phyloP scores from a whole-genome alignment of 2,113 vertebrate species.

The Atrichornis clamosus region DNA sequence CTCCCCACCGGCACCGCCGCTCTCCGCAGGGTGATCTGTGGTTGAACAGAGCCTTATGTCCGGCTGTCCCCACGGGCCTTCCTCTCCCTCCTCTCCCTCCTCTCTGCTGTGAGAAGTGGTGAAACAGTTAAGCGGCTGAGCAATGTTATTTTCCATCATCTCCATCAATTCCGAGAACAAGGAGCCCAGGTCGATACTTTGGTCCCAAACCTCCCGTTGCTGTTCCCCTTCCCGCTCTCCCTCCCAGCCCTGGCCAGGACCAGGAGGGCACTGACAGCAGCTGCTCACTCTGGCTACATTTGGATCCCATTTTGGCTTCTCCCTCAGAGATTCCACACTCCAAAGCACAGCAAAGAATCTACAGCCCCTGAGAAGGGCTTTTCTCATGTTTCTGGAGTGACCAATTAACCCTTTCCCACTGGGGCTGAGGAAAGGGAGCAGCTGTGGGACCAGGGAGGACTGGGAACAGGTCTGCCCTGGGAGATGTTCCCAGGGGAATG shows the following conservation, averaged over 20 bases:
- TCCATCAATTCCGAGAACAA: not conserved
- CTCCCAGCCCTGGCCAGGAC: rapidly evolving
- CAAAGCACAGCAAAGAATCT: not conserved
- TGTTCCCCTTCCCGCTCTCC: not conserved
- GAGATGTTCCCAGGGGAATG: not conserved
- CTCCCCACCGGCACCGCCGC: rapidly evolving
- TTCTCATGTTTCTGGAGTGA: not conserved
- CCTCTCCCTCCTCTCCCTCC: not conserved
- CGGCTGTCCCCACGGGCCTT: rapidly evolving
- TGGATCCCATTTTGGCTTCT: not conserved
- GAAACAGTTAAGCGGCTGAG: not conserved
- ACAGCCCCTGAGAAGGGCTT: not conserved
- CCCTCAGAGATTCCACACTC: not conserved
- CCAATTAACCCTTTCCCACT: not conserved
- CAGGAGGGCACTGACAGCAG: rapidly evolving
- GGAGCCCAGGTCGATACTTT: not conserved
- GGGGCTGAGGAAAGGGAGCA: not conserved
- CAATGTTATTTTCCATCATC: rapidly evolving
- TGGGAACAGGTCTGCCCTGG: rapidly evolving
- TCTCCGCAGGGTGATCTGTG: rapidly evolving
- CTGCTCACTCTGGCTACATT: rapidly evolving
- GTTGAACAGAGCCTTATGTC: rapidly evolving
- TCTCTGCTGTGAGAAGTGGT: not conserved
- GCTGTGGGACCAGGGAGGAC: rapidly evolving
- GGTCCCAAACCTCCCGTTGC: not conserved